Base-by-base conservation (phyloP, 1,140 invertebrate species). In the Platorchestia sp. region DNA sequence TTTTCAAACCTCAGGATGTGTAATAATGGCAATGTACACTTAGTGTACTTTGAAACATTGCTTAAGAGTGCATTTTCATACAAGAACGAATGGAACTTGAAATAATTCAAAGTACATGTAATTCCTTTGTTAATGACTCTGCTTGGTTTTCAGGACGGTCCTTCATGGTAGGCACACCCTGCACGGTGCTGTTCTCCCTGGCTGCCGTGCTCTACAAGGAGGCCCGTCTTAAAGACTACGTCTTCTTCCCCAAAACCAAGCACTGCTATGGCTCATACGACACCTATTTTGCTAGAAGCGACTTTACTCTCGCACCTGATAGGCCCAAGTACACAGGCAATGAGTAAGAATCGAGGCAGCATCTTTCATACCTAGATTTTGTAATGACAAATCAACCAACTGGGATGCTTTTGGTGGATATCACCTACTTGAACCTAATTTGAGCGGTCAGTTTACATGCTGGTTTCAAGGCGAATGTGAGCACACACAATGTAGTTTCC, bases 131-230 rank as follows among this genome's bases (percentile, higher is more conserved):
- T 42, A 47, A 93, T 45, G 14, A 1, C 7, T n/a, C 36, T 40
- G 41, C 44, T 45, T 45, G 87, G 22, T 44, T 93, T 44, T 44
- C 91, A 93, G 91, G 45, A 10, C 91, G 91, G 6, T 93, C 91
- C 7, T 45, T 93, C 43, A 40, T 10, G 36, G 91, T 93, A 16
- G 91, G 91, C 45, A 93, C 45, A 16, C 91, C 91, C 16, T 93
- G 41, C 43, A 93, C 36, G 22, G 16, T 47, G 19, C 91, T 93
- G 44, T 93, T 93, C n/a, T 44, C 6, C 44, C 40, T 93, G 91
- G 45, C 0, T 93, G 91, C 44, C 40, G 91, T 45, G 43, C 43
- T 93, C 45, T 93, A 93, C 91, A 93, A 93, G 40, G 91, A 93
- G 44, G 91, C 36, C 0, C 91, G 91, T 27, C 36, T 93, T 22